A percentile compares a stretch with the other conserved stretches of the same genome.
Evolutionary conservation across 2,888 invertebrate genomes (phyloP).

Genomic region (Leptopilina syphax): DNA sequence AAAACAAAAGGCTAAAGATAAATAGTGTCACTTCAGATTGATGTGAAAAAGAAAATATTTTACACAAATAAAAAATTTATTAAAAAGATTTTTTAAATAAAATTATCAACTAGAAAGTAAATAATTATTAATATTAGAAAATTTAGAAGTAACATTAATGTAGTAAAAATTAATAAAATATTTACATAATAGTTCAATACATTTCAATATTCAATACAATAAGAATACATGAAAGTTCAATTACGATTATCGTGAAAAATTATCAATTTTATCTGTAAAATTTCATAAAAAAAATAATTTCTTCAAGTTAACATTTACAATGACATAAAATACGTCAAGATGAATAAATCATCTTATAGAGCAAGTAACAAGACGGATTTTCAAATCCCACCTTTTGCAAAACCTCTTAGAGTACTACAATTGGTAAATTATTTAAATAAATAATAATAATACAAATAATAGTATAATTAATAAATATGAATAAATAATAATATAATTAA

Average conservation of each 20-base stretch:
- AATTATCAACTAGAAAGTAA: background rate
- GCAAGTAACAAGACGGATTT: constrained; percentile 44
- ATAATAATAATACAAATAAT: background rate
- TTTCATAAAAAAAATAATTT: background rate
- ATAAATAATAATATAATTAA: background rate
- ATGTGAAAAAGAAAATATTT: background rate
- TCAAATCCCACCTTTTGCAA: constrained; percentile 49
- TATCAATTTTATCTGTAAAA: background rate
- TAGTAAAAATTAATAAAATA: background rate
- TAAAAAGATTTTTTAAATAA: background rate
- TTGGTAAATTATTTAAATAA: constrained; percentile 60
- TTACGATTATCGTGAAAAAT: background rate
- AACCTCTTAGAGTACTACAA: constrained; percentile 64
- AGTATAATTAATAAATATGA: background rate
- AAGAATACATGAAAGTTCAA: background rate
- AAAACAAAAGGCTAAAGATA: constrained; percentile 12
- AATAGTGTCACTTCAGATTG: constrained; percentile 9
- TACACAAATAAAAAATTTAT: background rate
- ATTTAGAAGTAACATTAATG: constrained; percentile 6
- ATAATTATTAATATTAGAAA: background rate
- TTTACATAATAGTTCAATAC: background rate
- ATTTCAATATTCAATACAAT: too few species aligned
- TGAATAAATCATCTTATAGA: constrained; percentile 4
- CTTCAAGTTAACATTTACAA: background rate
- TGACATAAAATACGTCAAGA: constrained; percentile 21